phyloP scores from a whole-genome alignment of 2,888 invertebrate species.

The Actias luna region DNA sequence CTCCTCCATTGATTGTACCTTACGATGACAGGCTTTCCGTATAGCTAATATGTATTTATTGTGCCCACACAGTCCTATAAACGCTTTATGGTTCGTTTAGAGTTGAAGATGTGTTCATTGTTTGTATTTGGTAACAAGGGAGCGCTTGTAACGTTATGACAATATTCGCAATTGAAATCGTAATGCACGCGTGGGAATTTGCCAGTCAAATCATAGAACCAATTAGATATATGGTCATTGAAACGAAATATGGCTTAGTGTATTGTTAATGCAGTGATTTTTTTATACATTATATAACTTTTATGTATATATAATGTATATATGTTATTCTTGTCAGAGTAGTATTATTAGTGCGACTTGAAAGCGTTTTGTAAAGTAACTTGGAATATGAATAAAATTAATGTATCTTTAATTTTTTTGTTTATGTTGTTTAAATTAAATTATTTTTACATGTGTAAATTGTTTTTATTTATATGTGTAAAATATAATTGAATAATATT shows the following conservation, averaged over 20 bases:
- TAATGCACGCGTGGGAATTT: background rate
- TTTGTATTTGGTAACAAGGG: background rate
- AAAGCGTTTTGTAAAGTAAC: too few relatives aligned
- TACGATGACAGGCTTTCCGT: conserved; percentile 74
- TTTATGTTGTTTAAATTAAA: too few relatives aligned
- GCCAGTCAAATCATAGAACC: background rate
- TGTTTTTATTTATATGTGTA: too few relatives aligned
- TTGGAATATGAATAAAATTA: too few relatives aligned
- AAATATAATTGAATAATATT: too few relatives aligned
- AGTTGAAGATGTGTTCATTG: conserved; percentile 12
- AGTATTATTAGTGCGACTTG: too few relatives aligned
- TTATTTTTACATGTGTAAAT: too few relatives aligned
- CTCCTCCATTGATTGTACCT: conserved; percentile 74
- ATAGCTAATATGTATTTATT: conserved; percentile 78
- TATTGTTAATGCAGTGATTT: background rate
- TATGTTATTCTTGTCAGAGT: too few relatives aligned
- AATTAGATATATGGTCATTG: background rate
- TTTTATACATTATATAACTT: background rate
- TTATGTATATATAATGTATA: too few relatives aligned
- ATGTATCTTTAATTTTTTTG: too few relatives aligned
- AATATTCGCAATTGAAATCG: background rate
- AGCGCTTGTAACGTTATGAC: background rate
- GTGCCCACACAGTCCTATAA: conserved; percentile 54
- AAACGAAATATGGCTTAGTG: background rate
- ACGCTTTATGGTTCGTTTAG: conserved; percentile 39